Evolutionary conservation across 2,888 invertebrate genomes (phyloP), one percentile per base, ranked within the genome.

Genomic region (Oxystoma pomonae): DNA sequence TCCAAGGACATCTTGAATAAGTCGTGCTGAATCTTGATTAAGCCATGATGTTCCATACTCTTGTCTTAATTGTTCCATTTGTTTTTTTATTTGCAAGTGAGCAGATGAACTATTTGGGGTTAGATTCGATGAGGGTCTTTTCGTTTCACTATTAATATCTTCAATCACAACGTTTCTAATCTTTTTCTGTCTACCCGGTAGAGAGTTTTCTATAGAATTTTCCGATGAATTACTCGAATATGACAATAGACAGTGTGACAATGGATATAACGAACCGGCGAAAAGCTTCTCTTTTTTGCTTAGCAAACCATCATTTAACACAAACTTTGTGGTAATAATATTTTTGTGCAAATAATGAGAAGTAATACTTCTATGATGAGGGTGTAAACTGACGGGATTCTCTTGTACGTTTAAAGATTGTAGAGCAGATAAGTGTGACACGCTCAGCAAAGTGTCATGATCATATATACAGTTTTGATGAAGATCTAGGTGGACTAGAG

Each of bases 31-130:
- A 50, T 73, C 67, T 21, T 63, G 65, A 63, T 83, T 83, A 22
- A 89, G 72, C 88, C 88, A 89, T 59, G 84, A 81, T 68, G 83
- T 83, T 12, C 88, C 88, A 73, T 83, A 86, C 69, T 83, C 82
- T 65, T 83, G 77, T 16, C 86, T 79, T 17, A 88, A 71, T 19
- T 79, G 81, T 68, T 87, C 82, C 63, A 88, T 59, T 58, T 70
- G 70, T 19, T 64, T 68, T 59, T 72, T 73, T 7, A 73, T 62
- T 20, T 71, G 69, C 57, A 73, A 62, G 64, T 70, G 69, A 22
- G 67, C 67, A 16, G 71, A 69, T 20, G 74, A 72, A 19, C 72
- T 20, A 12, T 60, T 72, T 1, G 74, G 68, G 20, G 75, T 71
- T 2, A 67, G 60, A 18, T 69, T 60, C n/a, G 66, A 65, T 1